Evolutionary conservation across 1,140 invertebrate species (phyloP), one percentile per base, ranked within the genome.

Genomic region (Meloidogyne floridensis): DNA sequence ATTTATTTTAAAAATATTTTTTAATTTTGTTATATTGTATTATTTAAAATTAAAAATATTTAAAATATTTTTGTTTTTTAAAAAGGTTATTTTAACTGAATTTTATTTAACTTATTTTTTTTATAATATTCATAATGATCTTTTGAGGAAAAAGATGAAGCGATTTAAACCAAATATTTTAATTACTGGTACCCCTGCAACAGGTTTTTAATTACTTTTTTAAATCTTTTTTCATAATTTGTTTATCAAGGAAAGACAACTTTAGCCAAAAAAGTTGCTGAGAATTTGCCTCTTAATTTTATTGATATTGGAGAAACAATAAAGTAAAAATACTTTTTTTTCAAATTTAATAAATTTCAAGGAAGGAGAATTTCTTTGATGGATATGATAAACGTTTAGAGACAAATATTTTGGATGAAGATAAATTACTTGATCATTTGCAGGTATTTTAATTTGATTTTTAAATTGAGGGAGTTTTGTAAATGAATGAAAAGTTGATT

Each of bases 381-480:
- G 94, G 94, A 76, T 97, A 93, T 90, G 97, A 98, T 92, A 93
- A 94, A 77, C 92, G 93, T 73, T 94, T 94, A 86, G 92, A 95
- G 77, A 96, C 95, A 88, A 94, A 93, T 71, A 92, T 97, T 84
- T 90, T 99, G 18, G 94, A 98, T 92, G 97, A 98, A 92, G 96
- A 98, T 86, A 94, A 94, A 92, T 94, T 97, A 75, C 84, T 86
- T 82, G 78, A 86, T 59, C 75, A 84, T 75, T 77, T 87, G 42
- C 81, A 86, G 79, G 86, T 84, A 13, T 20, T 15, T 32, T n/a
- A 18, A 42, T 7, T 11, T 1, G 11, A n/a, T 0, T 8, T 56
- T 74, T 6, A 59, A 74, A 77, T 15, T 65, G 6, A 5, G 9
- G 13, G 18, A 75, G 15, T 32, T 32, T 32, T 32, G 32, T 32